Base-by-base conservation (phyloP, 2,888 invertebrate species). In the Drosophila borealis region DNA sequence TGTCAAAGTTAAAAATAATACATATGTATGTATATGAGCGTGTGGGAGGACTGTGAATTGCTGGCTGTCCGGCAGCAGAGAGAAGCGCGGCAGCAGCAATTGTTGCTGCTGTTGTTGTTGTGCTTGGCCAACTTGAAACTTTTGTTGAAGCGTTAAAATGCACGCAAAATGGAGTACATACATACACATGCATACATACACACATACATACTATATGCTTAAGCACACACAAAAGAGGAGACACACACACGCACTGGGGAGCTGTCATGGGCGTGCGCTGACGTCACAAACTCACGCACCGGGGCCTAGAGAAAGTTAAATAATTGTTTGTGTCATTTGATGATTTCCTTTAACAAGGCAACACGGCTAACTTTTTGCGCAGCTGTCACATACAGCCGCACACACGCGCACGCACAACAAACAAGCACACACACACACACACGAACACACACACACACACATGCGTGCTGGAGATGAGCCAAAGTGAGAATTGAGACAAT, bases 301-400 rank as follows among this genome's bases (percentile, higher is more conserved):
- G 62, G 37, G 25, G 80, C 71, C 81, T 75, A 86, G 81, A 71
- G 67, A 84, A 88, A 84, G 87, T 88, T 84, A 88, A 84, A 84
- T 84, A 84, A 84, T 88, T 88, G 84, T 84, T 84, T 84, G 89
- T 84, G 84, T 86, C 89, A 88, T 86, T 87, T 84, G 84, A 83
- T 84, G 89, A 84, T 84, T 88, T 84, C 89, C 84, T 86, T 55
- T 74, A 83, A 88, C 79, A 80, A 80, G 74, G 54, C 67, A 72
- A 69, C 75, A 78, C 74, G 69, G 70, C 78, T 56, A 75, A 75
- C 74, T 78, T 75, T 75, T 78, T 78, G 78, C 74, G 41, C 78
- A 75, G 78, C 68, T 72, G 71, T 76, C 78, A 72, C 68, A 68
- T 36, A 67, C 74, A 77, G 50, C 33, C 44, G 21, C 11, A 54